phyloP scores from a whole-genome alignment of 2,113 vertebrate genomes.

The Fulmarus glacialis region DNA sequence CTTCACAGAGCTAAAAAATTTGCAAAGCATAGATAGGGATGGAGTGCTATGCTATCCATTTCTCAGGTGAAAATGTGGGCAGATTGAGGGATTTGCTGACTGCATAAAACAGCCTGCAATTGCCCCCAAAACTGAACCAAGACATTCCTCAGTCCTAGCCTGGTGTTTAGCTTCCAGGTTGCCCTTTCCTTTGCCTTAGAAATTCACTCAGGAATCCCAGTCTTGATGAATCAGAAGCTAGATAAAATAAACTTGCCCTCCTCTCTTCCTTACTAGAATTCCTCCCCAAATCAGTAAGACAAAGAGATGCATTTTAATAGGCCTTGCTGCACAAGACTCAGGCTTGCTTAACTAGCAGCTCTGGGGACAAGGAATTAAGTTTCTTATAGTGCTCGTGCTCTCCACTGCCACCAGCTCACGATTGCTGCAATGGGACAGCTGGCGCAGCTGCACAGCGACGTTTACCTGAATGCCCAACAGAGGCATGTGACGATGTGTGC shows the following conservation, averaged over 20 bases:
- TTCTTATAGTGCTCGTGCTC: not conserved
- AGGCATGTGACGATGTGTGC: accelerated
- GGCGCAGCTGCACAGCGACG: not conserved
- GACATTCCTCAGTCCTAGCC: not conserved
- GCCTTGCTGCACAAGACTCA: not conserved
- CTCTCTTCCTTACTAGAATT: not conserved
- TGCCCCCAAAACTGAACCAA: not conserved
- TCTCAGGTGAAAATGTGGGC: not conserved
- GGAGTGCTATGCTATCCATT: not conserved
- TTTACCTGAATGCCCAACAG: not conserved
- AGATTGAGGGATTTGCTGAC: not conserved
- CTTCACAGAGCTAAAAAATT: not conserved
- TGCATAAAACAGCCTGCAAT: not conserved
- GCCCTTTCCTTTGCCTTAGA: not conserved
- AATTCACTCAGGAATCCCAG: not conserved
- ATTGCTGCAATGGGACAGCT: not conserved
- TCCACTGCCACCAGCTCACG: not conserved
- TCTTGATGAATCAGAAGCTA: not conserved
- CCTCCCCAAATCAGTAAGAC: not conserved
- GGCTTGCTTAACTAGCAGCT: not conserved
- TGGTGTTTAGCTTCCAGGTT: not conserved
- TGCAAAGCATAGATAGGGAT: not conserved
- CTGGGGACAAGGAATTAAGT: not conserved
- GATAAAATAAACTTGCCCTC: not conserved
- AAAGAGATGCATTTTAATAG: not conserved